Percentiles rank a stretch among this genome's conserved stretches.
These are phyloP conservation scores for Chloropsis cyanopogon DNA, from an alignment of 2,113 vertebrate species.

Conservation along the genomic window DNA sequence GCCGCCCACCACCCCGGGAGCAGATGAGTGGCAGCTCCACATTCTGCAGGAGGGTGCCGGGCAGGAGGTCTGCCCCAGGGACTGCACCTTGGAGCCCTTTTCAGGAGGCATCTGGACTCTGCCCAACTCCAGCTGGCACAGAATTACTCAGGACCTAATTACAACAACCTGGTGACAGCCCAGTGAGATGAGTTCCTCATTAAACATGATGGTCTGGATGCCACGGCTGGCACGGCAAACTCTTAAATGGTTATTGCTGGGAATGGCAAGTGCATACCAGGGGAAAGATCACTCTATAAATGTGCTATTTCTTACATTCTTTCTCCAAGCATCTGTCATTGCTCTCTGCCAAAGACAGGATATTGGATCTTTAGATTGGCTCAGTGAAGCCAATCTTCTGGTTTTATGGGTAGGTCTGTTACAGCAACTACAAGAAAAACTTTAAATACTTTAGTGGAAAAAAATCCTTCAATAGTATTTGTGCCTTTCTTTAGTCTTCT, in stretches of 20 bases:
- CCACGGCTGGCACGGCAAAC: background rate
- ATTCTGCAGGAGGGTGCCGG: background rate
- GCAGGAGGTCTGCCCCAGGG: background rate
- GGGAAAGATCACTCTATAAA: slow-evolving; percentile 40
- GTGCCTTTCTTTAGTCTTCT: background rate
- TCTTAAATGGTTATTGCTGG: slow-evolving; percentile 12
- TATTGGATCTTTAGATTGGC: slow-evolving; percentile 39
- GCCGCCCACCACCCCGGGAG: fast-evolving
- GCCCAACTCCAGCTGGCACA: background rate
- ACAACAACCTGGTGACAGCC: slow-evolving; percentile 41
- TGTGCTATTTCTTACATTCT: background rate
- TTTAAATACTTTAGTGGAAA: background rate
- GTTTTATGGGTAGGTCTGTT: background rate
- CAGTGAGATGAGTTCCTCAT: background rate
- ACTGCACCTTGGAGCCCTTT: background rate
- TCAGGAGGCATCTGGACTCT: background rate
- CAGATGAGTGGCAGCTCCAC: background rate
- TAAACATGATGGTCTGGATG: slow-evolving; percentile 27
- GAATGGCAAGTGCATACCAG: background rate
- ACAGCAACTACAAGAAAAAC: background rate
- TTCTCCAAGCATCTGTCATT: slow-evolving; percentile 29
- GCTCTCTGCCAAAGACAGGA: slow-evolving; percentile 35
- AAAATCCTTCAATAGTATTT: background rate
- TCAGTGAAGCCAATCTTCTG: background rate
- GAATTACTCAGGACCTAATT: background rate